Conservation (phyloP, 1,140 invertebrate genomes). For the Zeugodacus cucurbitae region DNA sequence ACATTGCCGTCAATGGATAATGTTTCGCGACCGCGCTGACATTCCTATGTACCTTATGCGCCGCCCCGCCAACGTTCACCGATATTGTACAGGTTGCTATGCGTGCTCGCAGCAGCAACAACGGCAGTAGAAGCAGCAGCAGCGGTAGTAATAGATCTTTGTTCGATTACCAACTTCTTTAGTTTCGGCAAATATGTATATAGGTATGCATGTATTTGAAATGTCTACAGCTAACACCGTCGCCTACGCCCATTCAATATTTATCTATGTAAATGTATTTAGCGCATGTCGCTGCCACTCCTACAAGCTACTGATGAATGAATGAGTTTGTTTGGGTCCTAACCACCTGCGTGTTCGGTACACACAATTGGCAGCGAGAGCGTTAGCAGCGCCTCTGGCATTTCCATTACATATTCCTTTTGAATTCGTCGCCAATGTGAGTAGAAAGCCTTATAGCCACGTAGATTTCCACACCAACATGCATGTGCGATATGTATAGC, state of each 20-base stretch:
- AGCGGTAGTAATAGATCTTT: not conserved
- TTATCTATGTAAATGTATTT: not conserved
- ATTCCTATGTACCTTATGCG: not conserved
- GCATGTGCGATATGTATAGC: too few relatives aligned
- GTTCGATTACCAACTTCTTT: slow-evolving; percentile 1
- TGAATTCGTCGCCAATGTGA: not conserved
- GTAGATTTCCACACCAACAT: not conserved
- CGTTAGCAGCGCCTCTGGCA: not conserved
- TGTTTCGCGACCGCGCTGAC: not conserved
- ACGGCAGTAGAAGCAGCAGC: not conserved
- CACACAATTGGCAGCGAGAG: not conserved
- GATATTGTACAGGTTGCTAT: not conserved
- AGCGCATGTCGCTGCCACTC: too few relatives aligned
- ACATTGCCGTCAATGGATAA: slow-evolving; percentile 24
- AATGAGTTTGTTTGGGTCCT: not conserved
- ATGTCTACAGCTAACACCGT: not conserved
- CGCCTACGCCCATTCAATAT: not conserved
- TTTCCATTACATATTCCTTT: not conserved
- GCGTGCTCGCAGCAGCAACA: not conserved
- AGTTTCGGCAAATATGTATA: slow-evolving; percentile 2
- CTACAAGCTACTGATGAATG: not conserved
- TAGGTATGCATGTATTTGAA: not conserved
- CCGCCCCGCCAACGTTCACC: not conserved
- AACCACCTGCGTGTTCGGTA: not conserved
- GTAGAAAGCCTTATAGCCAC: not conserved